Conservation (phyloP, 2,888 invertebrate species). For the Melieria crassipennis region DNA sequence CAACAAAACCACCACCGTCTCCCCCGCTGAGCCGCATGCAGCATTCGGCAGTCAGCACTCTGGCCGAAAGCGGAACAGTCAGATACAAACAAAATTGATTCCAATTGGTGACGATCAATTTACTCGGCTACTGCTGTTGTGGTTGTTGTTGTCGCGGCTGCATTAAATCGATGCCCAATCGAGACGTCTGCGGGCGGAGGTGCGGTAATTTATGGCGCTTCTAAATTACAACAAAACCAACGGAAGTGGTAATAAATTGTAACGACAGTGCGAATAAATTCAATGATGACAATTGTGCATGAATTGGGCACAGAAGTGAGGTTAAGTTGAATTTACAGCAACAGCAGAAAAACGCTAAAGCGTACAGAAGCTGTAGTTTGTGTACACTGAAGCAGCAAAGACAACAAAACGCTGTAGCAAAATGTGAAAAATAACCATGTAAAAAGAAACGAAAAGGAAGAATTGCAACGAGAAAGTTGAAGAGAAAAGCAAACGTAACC, state of each 20-base stretch:
- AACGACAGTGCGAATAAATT: background rate
- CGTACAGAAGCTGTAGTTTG: too few relatives aligned
- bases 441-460: slow-evolving; percentile 1
- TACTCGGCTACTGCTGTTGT: slow-evolving; percentile 1
- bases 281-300: too few relatives aligned
- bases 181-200: background rate
- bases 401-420: background rate
- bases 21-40: too few relatives aligned
- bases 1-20: background rate
- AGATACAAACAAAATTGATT: slow-evolving; percentile 49
- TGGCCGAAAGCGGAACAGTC: slow-evolving; percentile 37
- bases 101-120: slow-evolving; percentile 41
- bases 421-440: slow-evolving; percentile 18
- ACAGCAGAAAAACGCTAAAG: too few relatives aligned
- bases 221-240: background rate
- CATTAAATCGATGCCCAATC: background rate
- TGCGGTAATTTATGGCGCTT: background rate
- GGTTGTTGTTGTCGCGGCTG: background rate
- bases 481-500: too few relatives aligned
- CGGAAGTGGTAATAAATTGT: slow-evolving; percentile 1
- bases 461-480: too few relatives aligned
- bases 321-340: slow-evolving; percentile 2
- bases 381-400: background rate
- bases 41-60: too few relatives aligned
- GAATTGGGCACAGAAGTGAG: slow-evolving; percentile 8